These are phyloP conservation scores for Pelobates cultripes DNA, from an alignment of 2,797 vertebrate genomes.

Conservation along the genomic window DNA sequence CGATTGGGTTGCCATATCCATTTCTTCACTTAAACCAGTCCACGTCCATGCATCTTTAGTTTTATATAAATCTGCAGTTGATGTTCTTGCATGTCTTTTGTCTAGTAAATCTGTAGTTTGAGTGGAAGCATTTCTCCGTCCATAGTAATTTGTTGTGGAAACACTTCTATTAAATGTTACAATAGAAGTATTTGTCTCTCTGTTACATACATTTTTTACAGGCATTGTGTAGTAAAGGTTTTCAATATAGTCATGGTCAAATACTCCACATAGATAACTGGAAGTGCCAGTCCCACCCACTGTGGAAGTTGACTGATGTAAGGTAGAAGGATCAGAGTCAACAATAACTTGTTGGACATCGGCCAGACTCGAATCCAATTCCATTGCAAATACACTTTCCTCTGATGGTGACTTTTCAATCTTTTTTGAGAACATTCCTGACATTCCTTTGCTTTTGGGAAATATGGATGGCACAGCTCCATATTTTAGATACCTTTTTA, in stretches of 20 bases:
- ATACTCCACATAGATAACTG: no score
- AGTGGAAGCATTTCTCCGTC: neutral
- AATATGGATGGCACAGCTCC: neutral
- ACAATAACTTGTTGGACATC: neutral
- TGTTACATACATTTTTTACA: neutral
- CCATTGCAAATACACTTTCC: neutral
- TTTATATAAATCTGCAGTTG: neutral
- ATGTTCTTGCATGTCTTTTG: neutral
- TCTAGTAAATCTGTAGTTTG: neutral
- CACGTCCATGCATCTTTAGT: neutral
- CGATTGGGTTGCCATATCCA: neutral
- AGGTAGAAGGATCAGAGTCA: neutral
- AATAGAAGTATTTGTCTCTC: neutral
- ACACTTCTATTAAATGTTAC: neutral
- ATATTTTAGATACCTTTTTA: neutral
- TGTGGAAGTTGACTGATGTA: no score
- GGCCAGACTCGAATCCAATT: neutral
- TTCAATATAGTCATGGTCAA: neutral
- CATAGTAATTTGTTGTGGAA: neutral
- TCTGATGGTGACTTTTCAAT: neutral
- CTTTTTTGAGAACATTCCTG: no score
- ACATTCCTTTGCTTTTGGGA: neutral
- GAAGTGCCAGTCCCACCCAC: no score
- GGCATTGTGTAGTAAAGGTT: no score
- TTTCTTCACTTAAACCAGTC: neutral